Base-by-base conservation (phyloP, 2,113 vertebrate species). In the Centropus bengalensis region DNA sequence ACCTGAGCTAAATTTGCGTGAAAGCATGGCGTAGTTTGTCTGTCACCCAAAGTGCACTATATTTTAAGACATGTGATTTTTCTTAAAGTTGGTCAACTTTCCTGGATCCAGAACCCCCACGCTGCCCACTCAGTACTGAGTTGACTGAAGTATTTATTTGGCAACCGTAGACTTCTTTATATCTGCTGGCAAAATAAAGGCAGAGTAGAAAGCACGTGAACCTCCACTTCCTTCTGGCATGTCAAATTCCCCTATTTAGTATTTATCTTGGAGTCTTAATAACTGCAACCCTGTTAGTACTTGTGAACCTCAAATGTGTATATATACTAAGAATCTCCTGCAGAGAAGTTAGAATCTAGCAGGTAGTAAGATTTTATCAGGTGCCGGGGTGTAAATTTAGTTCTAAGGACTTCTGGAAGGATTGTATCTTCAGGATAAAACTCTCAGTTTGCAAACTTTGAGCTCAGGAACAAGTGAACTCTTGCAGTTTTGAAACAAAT, bases 331-430 rank as follows among this genome's bases (percentile, higher is more conserved):
- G 16, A 77, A 33, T 55, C 18, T 88, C 45, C 33, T 66, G 42
- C 45, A 59, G 55, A 52, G n/a, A 54, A 49, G 21, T 69, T 70
- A 56, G 49, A 73, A 30, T 16, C 20, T 59, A 62, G 58, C 49
- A 88, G 68, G 51, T 69, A 74, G 42, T 82, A 91, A 87, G 47
- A 75, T 83, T 89, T 94, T 90, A 90, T 69, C 54, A 82, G n/a
- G 67, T 88, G 62, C 24, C 51, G 51, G 45, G 30, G n/a, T 70
- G 54, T 47, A 64, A 82, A 93, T 78, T 82, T 84, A 16, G 47
- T 81, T 84, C 36, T 49, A 20, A 78, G 42, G 8, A 20, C 38
- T 78, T 87, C 54, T 81, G 69, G 64, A 83, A 66, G 32, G 8
- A 27, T 62, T 87, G 3, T 68, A 13, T 82, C 67, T 44, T 88